These are phyloP conservation scores for Incurvaria masculella DNA, from an alignment of 2,888 invertebrate species.

Conservation along the genomic window DNA sequence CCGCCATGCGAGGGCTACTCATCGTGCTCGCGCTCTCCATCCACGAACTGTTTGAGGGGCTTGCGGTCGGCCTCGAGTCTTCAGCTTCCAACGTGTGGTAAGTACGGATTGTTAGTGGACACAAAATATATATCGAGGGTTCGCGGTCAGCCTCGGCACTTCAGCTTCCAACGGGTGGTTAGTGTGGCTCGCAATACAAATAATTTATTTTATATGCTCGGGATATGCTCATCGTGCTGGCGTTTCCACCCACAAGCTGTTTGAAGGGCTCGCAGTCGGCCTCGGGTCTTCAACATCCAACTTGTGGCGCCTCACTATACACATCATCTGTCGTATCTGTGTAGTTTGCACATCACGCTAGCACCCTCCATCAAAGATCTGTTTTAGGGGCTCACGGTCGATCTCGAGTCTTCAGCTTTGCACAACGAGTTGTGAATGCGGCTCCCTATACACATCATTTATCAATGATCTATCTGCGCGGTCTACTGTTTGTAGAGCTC, in stretches of 20 bases:
- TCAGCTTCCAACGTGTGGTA: conserved; percentile 50
- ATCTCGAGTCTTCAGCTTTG: conserved; percentile 54
- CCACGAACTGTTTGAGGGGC: conserved; percentile 83
- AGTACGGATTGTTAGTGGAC: no score
- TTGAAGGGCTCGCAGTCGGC: conserved; percentile 83
- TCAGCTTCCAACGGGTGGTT: no score
- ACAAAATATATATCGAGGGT: not conserved
- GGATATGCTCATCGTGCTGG: conserved; percentile 80
- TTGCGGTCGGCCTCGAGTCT: conserved; percentile 75
- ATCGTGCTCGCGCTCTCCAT: conserved; percentile 74
- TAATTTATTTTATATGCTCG: no score
- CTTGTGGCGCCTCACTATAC: conserved; percentile 45
- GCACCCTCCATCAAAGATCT: conserved; percentile 63
- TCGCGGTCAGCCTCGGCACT: conserved; percentile 61
- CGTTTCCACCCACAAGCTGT: conserved; percentile 75
- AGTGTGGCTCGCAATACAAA: no score
- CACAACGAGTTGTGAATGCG: not conserved
- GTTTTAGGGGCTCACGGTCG: conserved; percentile 70
- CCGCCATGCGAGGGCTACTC: conserved; percentile 65
- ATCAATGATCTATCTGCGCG: no score
- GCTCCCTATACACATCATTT: no score
- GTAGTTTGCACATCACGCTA: no score
- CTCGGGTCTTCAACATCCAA: conserved; percentile 61
- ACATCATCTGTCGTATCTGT: no score
- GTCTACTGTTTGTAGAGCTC: no score